Percentiles rank a stretch among this genome's conserved stretches.
Conservation (phyloP, 2,888 invertebrate species). For the Xiphydria camelus region DNA sequence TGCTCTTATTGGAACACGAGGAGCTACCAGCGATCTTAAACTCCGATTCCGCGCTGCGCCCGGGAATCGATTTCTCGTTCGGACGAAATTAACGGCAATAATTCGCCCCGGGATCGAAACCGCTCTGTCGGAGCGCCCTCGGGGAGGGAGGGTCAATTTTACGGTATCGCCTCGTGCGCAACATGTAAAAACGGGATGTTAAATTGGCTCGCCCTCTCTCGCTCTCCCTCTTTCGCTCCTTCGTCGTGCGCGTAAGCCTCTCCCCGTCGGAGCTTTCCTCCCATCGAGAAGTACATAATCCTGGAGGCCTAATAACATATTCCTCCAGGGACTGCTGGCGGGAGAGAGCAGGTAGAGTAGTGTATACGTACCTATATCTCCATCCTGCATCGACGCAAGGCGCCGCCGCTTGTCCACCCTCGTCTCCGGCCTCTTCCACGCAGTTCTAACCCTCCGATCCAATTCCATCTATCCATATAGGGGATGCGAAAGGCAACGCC, state of each 20-base stretch:
- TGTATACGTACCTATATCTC: neutral
- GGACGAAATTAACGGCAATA: too few species aligned
- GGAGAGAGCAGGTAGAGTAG: neutral
- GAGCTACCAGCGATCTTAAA: too few species aligned
- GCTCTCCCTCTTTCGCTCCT: neutral
- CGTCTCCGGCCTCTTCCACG: constrained; percentile 23
- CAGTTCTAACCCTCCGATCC: constrained; percentile 29
- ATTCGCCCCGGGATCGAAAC: too few species aligned
- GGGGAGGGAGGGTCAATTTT: constrained; percentile 1
- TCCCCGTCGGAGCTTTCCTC: neutral
- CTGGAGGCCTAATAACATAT: constrained; percentile 8
- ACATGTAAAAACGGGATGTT: constrained; percentile 20
- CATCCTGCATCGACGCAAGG: neutral
- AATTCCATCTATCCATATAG: constrained; percentile 36
- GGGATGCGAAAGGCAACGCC: constrained; percentile 17
- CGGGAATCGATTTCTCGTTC: too few species aligned
- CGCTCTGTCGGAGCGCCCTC: neutral
- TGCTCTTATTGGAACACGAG: too few species aligned
- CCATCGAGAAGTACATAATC: constrained; percentile 2
- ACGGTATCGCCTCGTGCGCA: constrained; percentile 8
- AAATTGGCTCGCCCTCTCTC: constrained; percentile 19
- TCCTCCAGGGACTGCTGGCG: constrained; percentile 2
- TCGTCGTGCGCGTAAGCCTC: too few species aligned
- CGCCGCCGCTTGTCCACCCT: constrained; percentile 16
- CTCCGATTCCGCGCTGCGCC: too few species aligned